Evolutionary conservation across 2,797 vertebrate species (phyloP), one percentile per base, ranked within the genome.

Genomic region (Sebastes nivosus): DNA sequence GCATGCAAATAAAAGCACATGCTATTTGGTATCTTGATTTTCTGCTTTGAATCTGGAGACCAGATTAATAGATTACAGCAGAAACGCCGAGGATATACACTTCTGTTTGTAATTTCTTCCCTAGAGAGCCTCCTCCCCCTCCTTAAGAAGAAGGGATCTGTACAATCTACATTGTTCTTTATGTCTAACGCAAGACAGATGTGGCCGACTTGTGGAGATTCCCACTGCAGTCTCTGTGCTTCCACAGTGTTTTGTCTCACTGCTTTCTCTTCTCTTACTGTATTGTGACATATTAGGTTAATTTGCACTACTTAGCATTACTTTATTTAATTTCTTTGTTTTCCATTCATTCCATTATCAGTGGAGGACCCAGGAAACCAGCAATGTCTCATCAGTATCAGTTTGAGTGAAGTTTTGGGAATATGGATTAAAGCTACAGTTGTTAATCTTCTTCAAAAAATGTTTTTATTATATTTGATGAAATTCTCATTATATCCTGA

Each of bases 151-250:
- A 90, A 89, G 85, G 90, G 83, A 87, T 90, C 89, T 89, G 86
- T 90, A 82, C 83, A 88, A 92, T 92, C 87, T 91, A 85, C 93
- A 93, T 94, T 94, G 93, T 94, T 94, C 93, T 92, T 94, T 93
- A 94, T 88, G 90, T 91, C 79, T 96, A 96, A 96, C 91, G 88
- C 77, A 88, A 94, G 86, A 87, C 95, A 96, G 94, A 95, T 96
- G 95, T 95, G 88, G 77, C 82, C 29, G 58, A 82, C 88, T 92
- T 81, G 59, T 87, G 79, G 88, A 83, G 89, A 85, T 88, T 91
- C 88, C 58, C 78, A 75, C 42, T 84, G 72, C 87, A 75, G 79
- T 75, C 86, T 90, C 80, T 88, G 81, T 90, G 76, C 81, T 80
- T 42, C 54, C 36, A 50, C 52, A 75, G 66, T 69, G 86, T 78